Evolutionary conservation across 2,113 vertebrate genomes (phyloP).

Genomic region (Hipposideros armiger): DNA sequence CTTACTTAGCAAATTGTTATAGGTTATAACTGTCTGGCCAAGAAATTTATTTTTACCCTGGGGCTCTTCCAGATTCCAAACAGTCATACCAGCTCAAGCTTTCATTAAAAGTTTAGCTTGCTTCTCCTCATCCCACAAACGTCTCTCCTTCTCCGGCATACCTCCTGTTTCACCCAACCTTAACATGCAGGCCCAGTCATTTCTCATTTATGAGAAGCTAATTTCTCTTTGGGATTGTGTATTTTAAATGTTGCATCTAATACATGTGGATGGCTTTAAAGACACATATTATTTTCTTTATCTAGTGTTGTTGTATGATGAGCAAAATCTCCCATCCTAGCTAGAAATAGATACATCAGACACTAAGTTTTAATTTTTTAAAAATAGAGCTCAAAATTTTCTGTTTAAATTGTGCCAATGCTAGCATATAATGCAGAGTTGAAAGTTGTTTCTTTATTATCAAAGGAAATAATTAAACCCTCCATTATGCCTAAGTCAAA

Average conservation of each 20-base stretch:
- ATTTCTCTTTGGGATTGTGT: neutral
- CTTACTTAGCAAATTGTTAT: constrained; percentile 25
- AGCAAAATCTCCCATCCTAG: neutral
- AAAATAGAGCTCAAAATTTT: neutral
- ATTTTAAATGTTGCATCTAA: neutral
- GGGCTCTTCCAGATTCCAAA: neutral
- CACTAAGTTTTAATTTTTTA: neutral
- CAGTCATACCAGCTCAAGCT: neutral
- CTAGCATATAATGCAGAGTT: neutral
- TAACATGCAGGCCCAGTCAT: neutral
- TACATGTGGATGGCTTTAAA: neutral
- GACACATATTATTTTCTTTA: neutral
- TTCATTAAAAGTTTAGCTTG: neutral
- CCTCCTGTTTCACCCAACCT: neutral
- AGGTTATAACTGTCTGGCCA: neutral
- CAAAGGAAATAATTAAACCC: neutral
- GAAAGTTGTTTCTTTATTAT: neutral
- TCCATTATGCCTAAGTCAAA: neutral
- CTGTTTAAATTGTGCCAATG: neutral
- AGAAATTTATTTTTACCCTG: neutral
- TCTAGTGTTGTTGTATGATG: neutral
- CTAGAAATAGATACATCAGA: neutral
- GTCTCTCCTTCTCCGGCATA: neutral
- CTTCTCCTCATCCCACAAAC: neutral
- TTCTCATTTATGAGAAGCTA: neutral